Base-by-base conservation (phyloP, 2,888 invertebrate species). In the Papilio protenor region DNA sequence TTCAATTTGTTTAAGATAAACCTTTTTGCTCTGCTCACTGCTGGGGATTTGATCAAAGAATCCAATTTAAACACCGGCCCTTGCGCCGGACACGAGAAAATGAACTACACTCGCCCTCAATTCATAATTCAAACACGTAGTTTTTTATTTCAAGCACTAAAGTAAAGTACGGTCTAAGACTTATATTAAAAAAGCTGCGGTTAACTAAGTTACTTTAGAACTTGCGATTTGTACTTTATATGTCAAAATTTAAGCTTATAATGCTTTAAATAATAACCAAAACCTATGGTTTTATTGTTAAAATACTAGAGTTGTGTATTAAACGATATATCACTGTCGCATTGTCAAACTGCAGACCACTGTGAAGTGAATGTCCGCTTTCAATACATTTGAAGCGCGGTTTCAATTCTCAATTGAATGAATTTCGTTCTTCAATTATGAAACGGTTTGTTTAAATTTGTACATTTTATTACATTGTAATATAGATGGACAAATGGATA, bases 61-160 rank as follows among this genome's bases (percentile, higher is more conserved):
- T 66, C 33, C 66, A 66, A 66, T 66, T 66, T 66, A 66, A n/a
- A 33, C 66, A 66, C n/a, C 40, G 40, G 40, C 40, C 66, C 66
- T 66, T 66, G 66, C 40, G 66, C 40, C n/a, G 66, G 66, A 66
- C 66, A 66, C 18, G 66, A 64, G 16, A 64, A 66, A 66, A 66
- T n/a, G 66, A 66, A 66, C 27, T 27, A 27, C 10, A n/a, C 66
- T 40, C 10, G 11, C 10, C 66, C 66, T 66, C 10, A 66, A 40
- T 66, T 66, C 40, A 66, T 66, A 66, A 40, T 66, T 40, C 40
- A 40, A 66, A 66, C 66, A 66, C 66, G 40, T 66, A 66, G 66
- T 40, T 40, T 66, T 66, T 66, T 40, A 66, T 66, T 66, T 40
- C 40, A 66, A 40, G 18, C 11, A 40, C 3, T 66, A 11, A 40